Base-by-base conservation (phyloP, 2,113 vertebrate species). In the Pluvianellus socialis region DNA sequence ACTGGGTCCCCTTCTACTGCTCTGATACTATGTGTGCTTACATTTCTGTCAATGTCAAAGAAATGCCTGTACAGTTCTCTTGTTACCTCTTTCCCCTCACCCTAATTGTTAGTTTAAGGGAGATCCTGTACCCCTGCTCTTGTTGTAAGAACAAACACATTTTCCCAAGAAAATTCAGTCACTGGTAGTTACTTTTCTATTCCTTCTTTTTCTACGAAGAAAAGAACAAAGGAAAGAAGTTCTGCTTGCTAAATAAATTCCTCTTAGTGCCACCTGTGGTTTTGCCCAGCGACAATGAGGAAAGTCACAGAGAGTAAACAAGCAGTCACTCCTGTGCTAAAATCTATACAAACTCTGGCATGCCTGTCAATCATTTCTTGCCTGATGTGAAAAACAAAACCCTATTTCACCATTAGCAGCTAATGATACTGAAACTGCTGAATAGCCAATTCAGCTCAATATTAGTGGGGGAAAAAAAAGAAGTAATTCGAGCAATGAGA, bases 301-400 rank as follows among this genome's bases (percentile, higher is more conserved):
- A 79, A 85, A 65, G 62, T 91, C 70, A 72, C 10, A 58, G 27
- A 87, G 30, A 90, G 56, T 79, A 88, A 96, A 92, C 35, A 92
- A 73, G n/a, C 52, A 73, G 49, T 74, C 76, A 91, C 28, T 89
- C 70, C 70, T 68, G 17, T 62, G 58, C 66, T 87, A 76, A 94
- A 95, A 96, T 95, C 84, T 70, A n/a, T 87, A 50, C 32, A 62
- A 19, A 85, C 49, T 73, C 49, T 94, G 53, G 24, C 40, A 79
- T 20, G 14, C 16, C 58, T 92, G 92, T 92, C 86, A 68, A 1
- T 95, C 66, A 58, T 62, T n/a, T 81, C 49, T 85, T 95, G 35
- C 47, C 73, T 92, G 53, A 85, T 62, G 33, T 91, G 50, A 68
- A 92, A 94, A 95, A 87, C 70, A 95, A 95, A 91, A 47, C 58